Base-by-base conservation (phyloP, 2,797 vertebrate species). In the Hapalemur alaotrensis region DNA sequence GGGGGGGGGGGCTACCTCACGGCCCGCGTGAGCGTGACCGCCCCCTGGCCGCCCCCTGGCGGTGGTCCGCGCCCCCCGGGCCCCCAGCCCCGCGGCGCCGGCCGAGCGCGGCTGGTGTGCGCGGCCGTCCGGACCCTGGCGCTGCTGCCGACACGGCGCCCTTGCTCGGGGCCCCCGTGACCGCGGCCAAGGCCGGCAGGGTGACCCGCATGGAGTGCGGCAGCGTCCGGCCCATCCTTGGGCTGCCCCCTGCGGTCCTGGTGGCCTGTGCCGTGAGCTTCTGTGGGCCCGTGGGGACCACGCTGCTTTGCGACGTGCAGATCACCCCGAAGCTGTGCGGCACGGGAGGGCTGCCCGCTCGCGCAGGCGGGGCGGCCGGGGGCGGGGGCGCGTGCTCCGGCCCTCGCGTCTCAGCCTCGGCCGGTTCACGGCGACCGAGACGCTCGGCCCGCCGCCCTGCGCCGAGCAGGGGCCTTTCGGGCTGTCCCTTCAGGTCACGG, bases 1-100 rank as follows among this genome's bases (percentile, higher is more conserved):
- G 98, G 99, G 83, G 99, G 99, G 70, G n/a, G n/a, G n/a, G n/a
- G n/a, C 69, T 99, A 99, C 94, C 99, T 99, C 97, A 99, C 99
- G 99, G 99, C 99, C 38, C 99, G 99, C 0, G 98, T 99, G 95
- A 99, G 99, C 0, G 97, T 99, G 99, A 99, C n/a, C n/a, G n/a
- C n/a, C n/a, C n/a, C n/a, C n/a, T n/a, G n/a, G n/a, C 97, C 98
- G 99, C 46, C 99, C 99, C 75, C 93, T 99, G 1, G 99, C 99
- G 0, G 99, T 99, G 98, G 99, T 99, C 75, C 98, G 98, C 61
- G 98, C 98, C 46, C 98, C n/a, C 97, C 95, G 14, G 96, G 99
- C 0, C 90, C 98, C 96, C 98, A 95, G 76, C 96, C 99, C 85
- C 97, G 98, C 32, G 98, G 97, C 12, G 87, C 97, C 1, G 96